Base-by-base conservation (phyloP, 2,888 invertebrate species). In the Lithophane socia region DNA sequence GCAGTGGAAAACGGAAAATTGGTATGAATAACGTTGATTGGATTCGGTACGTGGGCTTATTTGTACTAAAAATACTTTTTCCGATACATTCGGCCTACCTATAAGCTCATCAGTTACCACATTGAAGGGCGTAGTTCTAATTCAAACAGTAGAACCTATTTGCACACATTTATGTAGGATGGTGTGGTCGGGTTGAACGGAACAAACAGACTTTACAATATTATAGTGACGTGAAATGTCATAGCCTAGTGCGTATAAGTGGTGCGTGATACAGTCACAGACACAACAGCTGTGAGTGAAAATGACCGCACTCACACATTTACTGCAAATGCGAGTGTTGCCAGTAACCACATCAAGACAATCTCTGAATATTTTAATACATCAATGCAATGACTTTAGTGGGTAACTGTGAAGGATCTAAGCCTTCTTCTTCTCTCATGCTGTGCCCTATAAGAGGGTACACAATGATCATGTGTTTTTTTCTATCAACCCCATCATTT, bases 1-100 rank as follows among this genome's bases (percentile, higher is more conserved):
- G n/a, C 24, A 60, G 42, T 16, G 18, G 49, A 44, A 75, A 71
- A 66, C 24, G 21, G 42, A 44, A 52, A 74, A 76, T 79, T 56
- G 47, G 29, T 60, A 79, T 52, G 67, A 58, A 60, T 79, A 79
- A 56, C n/a, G 64, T 71, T 77, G 60, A 81, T 82, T 73, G 76
- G 69, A 76, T 72, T 70, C 64, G 37, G 24, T n/a, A 73, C 37
- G 49, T 58, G 21, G 42, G 37, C 18, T 44, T 73, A 63, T 75
- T 66, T 65, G 12, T 54, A 66, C 52, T 44, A 64, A 52, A 64
- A 67, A 56, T 56, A 79, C 24, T 18, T 78, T 79, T 78, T 52
- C 42, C 1, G 24, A 54, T 24, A 47, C 13, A 49, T 63, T 54
- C 12, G 12, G 37, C 13, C n/a, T 18, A 47, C 37, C 3, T 42